phyloP scores from a whole-genome alignment of 2,113 vertebrate genomes.

The Aramus guarauna region DNA sequence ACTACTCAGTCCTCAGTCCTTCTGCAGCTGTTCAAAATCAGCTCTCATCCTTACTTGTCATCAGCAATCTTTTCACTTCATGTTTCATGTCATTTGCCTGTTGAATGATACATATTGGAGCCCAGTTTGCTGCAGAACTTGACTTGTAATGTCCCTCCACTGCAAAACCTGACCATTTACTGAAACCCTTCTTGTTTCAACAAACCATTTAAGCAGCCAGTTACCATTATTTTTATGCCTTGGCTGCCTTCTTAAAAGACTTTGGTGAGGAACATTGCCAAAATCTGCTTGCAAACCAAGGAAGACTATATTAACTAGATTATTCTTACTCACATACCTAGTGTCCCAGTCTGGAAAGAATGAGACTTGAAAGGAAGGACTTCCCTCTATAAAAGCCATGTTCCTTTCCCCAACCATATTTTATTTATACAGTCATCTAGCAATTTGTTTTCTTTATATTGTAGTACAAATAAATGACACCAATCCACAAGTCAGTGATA shows the following conservation, averaged over 20 bases:
- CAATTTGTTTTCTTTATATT: background rate
- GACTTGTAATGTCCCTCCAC: background rate
- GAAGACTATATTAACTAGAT: background rate
- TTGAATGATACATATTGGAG: background rate
- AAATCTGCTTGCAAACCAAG: background rate
- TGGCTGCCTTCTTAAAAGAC: background rate
- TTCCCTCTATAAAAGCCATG: background rate
- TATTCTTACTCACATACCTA: background rate
- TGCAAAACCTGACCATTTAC: background rate
- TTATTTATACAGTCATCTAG: background rate
- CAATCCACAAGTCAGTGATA: background rate
- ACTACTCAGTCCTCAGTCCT: background rate
- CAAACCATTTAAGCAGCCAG: background rate
- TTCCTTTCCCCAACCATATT: background rate
- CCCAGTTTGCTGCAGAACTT: background rate
- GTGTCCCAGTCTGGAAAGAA: background rate
- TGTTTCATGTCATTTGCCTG: background rate
- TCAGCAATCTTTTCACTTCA: background rate
- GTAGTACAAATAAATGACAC: background rate
- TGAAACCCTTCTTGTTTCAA: background rate
- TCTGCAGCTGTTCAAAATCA: background rate
- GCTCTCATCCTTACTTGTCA: background rate
- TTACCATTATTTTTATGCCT: background rate
- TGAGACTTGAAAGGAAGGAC: fast-evolving
- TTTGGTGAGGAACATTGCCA: background rate